Evolutionary conservation across 2,113 vertebrate genomes (phyloP), one percentile per base, ranked within the genome.

Genomic region (Spermophilus dauricus): DNA sequence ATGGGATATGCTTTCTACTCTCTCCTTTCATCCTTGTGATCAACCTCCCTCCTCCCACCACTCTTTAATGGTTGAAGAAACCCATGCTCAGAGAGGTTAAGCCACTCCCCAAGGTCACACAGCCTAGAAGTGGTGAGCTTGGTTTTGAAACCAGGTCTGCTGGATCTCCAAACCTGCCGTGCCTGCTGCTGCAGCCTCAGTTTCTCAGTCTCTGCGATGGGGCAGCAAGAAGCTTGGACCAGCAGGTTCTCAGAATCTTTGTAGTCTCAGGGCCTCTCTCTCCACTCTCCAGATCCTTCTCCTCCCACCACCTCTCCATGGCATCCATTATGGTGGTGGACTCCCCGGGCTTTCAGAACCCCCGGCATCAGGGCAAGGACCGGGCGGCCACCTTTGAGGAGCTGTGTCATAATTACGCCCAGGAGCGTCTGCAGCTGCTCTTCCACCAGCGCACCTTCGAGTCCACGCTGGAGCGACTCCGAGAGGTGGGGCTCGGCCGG

Each of bases 311-410:
- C 97, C 99, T 99, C 89, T 99, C 99, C 17, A 81, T 99, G 82
- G 99, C 99, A 51, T 99, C 99, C 5, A 99, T 99, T n/a, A 98
- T 99, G n/a, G 99, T 99, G 97, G 99, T 99, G 93, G 99, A 99
- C 98, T 98, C 98, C 0, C 99, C 99, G 0, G 99, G 99, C 88
- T 99, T 99, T 48, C 99, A 99, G 88, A 99, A 99, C 98, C 99
- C 99, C 0, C 98, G 99, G 75, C 99, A 99, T 96, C 97, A 97
- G 9, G 96, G 97, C 0, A 97, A 98, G 3, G 99, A 99, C 77
- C 98, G 99, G 2, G 99, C 99, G 0, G 99, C 99, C 3, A 99
- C 99, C 34, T 99, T 99, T 0, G 98, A 99, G 0, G 99, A 99
- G 92, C 98, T 99, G 86, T 99, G 99, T 73, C 99, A 99, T 98